phyloP scores from a whole-genome alignment of 2,797 vertebrate species.

The Telmatherina bonti region DNA sequence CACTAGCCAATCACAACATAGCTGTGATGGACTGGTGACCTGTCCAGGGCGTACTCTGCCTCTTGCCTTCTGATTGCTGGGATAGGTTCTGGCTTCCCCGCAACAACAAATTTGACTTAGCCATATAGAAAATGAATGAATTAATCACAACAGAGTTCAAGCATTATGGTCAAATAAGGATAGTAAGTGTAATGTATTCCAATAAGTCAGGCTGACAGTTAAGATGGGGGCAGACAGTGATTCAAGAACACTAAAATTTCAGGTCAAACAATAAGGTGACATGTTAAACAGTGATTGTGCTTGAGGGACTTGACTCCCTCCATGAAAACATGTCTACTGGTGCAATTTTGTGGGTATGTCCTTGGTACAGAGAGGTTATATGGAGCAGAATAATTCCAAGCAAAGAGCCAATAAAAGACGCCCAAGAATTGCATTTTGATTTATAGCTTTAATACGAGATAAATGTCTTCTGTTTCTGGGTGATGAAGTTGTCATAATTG shows the following conservation, averaged over 20 bases:
- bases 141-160: too few species aligned
- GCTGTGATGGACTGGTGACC: too few species aligned
- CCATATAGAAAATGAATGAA: too few species aligned
- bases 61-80: too few species aligned
- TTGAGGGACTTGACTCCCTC: background rate
- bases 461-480: slow-evolving; percentile 21
- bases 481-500: slow-evolving; percentile 27
- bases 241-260: slow-evolving; percentile 6
- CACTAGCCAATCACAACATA: too few species aligned
- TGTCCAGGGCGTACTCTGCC: too few species aligned
- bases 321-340: slow-evolving; percentile 14
- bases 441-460: slow-evolving; percentile 54
- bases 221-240: background rate
- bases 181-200: slow-evolving; percentile 20
- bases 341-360: background rate
- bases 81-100: too few species aligned
- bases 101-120: too few species aligned
- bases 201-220: slow-evolving; percentile 10
- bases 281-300: background rate
- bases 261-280: slow-evolving; percentile 28
- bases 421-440: slow-evolving; percentile 47
- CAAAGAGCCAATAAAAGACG: slow-evolving; percentile 7
- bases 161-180: too few species aligned
- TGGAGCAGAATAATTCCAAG: background rate
- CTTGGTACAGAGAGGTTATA: slow-evolving; percentile 1